Conservation (phyloP, 2,113 vertebrate genomes). For the Sylvilagus bachmani region DNA sequence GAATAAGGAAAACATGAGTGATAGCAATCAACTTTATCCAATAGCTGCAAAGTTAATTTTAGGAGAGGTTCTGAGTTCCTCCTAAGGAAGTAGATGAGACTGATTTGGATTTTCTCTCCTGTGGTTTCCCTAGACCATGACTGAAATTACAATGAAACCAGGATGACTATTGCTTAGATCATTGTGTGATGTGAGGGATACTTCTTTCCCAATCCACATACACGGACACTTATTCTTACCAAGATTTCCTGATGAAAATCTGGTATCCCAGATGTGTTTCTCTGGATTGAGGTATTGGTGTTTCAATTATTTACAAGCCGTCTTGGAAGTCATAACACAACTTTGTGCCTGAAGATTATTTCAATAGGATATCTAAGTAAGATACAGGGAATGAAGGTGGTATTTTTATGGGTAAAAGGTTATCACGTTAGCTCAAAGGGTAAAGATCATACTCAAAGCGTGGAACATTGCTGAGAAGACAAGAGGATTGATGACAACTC, state of each 20-base stretch:
- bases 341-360: too few species aligned
- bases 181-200: neutral
- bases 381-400: neutral
- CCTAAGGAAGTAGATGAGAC: neutral
- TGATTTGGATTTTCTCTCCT: slow-evolving; percentile 44
- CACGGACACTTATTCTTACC: neutral
- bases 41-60: slow-evolving; percentile 43
- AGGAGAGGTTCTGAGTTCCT: neutral
- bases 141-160: neutral
- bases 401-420: neutral
- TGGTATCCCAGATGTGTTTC: slow-evolving; percentile 28
- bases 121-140: neutral
- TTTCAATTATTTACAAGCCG: neutral
- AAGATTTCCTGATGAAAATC: neutral
- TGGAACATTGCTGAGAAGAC: neutral
- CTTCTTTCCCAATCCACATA: neutral
- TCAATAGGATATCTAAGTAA: neutral
- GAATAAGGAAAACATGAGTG: neutral
- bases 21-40: neutral
- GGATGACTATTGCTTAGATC: neutral
- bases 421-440: neutral
- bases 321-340: slow-evolving; percentile 27
- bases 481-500: neutral
- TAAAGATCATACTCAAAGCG: neutral
- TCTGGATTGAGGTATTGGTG: neutral